Conservation (phyloP, 2,797 vertebrate genomes). For the Prunella strophiata region DNA sequence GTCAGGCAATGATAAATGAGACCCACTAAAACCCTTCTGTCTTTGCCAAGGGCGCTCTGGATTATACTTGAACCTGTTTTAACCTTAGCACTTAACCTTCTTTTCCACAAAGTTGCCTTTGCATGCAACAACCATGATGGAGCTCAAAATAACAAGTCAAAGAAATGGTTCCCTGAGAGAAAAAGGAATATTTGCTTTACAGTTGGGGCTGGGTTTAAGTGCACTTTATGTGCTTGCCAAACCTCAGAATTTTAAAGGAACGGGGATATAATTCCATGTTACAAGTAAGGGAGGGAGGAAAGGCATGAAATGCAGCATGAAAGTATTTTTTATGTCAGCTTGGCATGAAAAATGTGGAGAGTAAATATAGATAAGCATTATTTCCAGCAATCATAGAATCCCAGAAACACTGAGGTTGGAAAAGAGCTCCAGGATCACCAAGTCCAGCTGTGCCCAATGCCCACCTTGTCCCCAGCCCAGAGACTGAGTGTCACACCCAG, state of each 20-base stretch:
- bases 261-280: not conserved
- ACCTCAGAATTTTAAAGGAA: not conserved
- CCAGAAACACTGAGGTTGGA: not conserved
- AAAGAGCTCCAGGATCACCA: not conserved
- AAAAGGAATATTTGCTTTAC: not conserved
- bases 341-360: not conserved
- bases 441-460: rapidly evolving
- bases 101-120: not conserved
- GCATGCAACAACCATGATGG: not conserved
- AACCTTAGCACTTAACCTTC: constrained; percentile 49
- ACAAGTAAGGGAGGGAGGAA: not conserved
- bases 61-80: constrained; percentile 49
- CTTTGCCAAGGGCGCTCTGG: constrained; percentile 38
- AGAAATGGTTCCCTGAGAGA: not conserved
- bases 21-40: constrained; percentile 18
- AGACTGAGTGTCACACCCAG: not conserved
- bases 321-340: not conserved
- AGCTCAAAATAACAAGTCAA: constrained; percentile 4
- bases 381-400: not conserved
- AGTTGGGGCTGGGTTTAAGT: not conserved
- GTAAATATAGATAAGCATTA: not conserved
- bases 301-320: not conserved
- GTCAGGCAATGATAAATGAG: constrained; percentile 29
- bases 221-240: not conserved
- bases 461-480: not conserved